These are phyloP conservation scores for Dolomedes plantarius DNA, from an alignment of 2,888 invertebrate genomes.

Conservation along the genomic window DNA sequence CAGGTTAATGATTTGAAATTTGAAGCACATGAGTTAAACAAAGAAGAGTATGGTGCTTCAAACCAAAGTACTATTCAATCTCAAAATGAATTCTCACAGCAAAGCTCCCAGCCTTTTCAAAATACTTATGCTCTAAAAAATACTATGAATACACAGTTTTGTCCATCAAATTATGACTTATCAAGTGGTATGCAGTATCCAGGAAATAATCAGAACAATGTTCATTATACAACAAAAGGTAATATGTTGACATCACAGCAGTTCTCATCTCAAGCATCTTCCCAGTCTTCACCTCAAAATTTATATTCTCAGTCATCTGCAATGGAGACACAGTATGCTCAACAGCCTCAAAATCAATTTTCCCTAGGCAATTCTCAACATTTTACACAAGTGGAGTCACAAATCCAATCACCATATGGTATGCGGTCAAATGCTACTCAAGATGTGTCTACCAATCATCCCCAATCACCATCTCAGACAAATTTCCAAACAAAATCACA, in stretches of 20 bases:
- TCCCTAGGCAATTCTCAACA: conserved; percentile 28
- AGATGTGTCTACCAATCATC: conserved; percentile 3
- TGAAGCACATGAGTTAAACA: conserved; percentile 28
- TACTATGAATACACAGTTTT: conserved; percentile 23
- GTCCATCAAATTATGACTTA: conserved; percentile 41
- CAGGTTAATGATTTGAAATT: conserved; percentile 38
- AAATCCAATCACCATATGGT: conserved; percentile 10
- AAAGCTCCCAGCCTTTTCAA: conserved; percentile 38
- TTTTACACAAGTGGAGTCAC: conserved; percentile 30
- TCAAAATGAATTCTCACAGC: conserved; percentile 42
- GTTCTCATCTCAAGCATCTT: conserved; percentile 13
- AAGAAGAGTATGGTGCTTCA: conserved; percentile 40
- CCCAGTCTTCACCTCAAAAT: conserved; percentile 29
- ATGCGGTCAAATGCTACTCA: conserved; percentile 23
- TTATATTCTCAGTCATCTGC: conserved; percentile 36
- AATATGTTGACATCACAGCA: conserved; percentile 16
- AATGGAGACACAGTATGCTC: conserved; percentile 38
- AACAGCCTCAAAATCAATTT: conserved; percentile 43
- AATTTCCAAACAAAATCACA: conserved; percentile 40
- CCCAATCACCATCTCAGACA: conserved; percentile 11
- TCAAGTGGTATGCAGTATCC: conserved; percentile 24
- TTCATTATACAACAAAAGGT: conserved; percentile 16
- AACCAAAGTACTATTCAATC: conserved; percentile 7
- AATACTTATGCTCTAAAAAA: conserved; percentile 36
- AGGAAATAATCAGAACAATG: conserved; percentile 25